phyloP scores from a whole-genome alignment of 2,113 vertebrate genomes.

The Glaucidium brasilianum region DNA sequence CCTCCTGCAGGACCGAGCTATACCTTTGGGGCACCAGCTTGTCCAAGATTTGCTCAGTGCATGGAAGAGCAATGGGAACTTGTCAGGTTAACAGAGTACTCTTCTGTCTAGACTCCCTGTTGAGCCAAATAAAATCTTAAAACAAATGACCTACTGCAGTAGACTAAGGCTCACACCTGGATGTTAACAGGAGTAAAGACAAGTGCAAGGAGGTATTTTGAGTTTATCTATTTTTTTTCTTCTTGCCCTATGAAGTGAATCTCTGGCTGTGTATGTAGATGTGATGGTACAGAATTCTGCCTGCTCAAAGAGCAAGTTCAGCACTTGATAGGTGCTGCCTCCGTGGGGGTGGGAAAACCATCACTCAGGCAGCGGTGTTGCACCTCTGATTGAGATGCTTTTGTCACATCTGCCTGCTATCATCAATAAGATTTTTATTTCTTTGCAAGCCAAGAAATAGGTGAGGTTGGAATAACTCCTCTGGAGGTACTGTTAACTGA shows the following conservation, averaged over 20 bases:
- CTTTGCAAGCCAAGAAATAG: slow-evolving; percentile 7
- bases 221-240: neutral
- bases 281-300: neutral
- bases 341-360: neutral
- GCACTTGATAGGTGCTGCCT: neutral
- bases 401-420: neutral
- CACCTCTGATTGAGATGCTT: neutral
- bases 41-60: neutral
- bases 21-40: neutral
- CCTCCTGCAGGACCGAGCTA: neutral
- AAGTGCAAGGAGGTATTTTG: neutral
- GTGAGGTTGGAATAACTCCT: slow-evolving; percentile 6
- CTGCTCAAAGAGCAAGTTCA: neutral
- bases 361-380: slow-evolving; percentile 5
- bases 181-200: slow-evolving; percentile 5
- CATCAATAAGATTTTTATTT: slow-evolving; percentile 27
- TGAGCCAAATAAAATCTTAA: neutral
- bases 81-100: slow-evolving; percentile 14
- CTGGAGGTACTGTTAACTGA: neutral
- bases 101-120: slow-evolving; percentile 18
- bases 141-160: slow-evolving; percentile 18
- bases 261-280: neutral
- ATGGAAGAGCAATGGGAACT: neutral
- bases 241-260: neutral
- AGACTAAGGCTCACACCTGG: neutral